Percentiles rank a stretch among this genome's conserved stretches.
Evolutionary conservation across 2,888 invertebrate genomes (phyloP).

Genomic region (Macrophya annulata): DNA sequence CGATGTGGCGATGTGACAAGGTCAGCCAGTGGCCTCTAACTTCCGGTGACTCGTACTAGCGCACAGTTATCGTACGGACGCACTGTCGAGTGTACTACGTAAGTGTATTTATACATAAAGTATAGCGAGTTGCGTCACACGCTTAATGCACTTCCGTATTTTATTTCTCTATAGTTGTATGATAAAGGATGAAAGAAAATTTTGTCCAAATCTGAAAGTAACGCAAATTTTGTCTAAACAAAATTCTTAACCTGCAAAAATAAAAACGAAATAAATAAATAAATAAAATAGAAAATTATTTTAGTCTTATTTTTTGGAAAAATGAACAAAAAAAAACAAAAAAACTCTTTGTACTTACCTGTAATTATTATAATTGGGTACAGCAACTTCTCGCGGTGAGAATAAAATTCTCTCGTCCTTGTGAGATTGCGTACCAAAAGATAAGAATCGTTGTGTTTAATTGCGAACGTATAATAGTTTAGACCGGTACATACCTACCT

Average conservation of each 20-base stretch:
- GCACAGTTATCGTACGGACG: neutral
- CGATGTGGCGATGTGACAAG: constrained; percentile 74
- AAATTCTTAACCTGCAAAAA: no score
- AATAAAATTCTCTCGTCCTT: constrained; percentile 20
- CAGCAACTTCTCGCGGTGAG: neutral
- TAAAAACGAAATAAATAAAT: no score
- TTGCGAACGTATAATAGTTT: neutral
- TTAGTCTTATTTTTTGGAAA: no score
- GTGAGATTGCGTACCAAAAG: neutral
- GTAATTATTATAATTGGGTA: no score
- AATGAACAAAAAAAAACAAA: no score
- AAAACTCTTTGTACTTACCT: no score
- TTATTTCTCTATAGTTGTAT: no score
- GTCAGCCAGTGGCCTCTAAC: constrained; percentile 79
- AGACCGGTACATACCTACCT: neutral
- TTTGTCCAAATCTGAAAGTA: no score
- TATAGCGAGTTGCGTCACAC: neutral
- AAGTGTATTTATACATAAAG: neutral
- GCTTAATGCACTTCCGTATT: neutral
- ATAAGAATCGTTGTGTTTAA: neutral
- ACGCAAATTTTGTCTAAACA: no score
- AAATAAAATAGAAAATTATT: no score
- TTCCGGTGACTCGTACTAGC: constrained; percentile 71
- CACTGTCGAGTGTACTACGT: neutral
- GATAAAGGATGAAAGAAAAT: no score